These are phyloP conservation scores for Batillaria attramentaria DNA, from an alignment of 1,140 invertebrate species.

Conservation along the genomic window DNA sequence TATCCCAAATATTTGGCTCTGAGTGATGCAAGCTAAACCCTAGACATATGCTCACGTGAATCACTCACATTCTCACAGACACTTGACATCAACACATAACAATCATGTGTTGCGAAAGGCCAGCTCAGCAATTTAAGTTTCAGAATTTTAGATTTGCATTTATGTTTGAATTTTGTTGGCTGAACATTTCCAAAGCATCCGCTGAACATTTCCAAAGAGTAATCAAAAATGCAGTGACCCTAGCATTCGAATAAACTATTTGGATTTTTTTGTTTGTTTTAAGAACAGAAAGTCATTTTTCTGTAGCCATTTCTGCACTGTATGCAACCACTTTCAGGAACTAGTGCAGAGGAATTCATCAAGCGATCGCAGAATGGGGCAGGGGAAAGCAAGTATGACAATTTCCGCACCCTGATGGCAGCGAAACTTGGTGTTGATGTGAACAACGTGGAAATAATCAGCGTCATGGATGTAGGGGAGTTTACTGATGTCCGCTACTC, in stretches of 20 bases:
- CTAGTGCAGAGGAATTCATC: conserved; percentile 96
- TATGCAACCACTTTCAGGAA: conserved; percentile 76
- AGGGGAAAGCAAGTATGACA: conserved; percentile 91
- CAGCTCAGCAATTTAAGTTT: too few relatives aligned
- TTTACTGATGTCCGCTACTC: conserved; percentile 88
- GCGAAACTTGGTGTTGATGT: conserved; percentile 86
- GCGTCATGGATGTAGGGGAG: conserved; percentile 79
- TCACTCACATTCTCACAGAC: too few relatives aligned
- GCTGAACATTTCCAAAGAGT: too few relatives aligned
- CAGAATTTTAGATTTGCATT: too few relatives aligned
- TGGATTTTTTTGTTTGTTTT: background rate
- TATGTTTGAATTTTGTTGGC: too few relatives aligned
- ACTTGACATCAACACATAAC: too few relatives aligned
- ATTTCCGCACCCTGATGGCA: conserved; percentile 88
- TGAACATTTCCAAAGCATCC: too few relatives aligned
- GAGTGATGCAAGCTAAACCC: too few relatives aligned
- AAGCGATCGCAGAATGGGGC: conserved; percentile 20
- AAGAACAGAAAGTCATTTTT: background rate
- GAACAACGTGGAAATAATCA: conserved; percentile 96
- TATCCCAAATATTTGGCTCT: too few relatives aligned
- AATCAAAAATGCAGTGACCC: background rate
- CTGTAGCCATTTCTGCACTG: too few relatives aligned
- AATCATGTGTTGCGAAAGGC: too few relatives aligned
- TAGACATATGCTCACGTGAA: too few relatives aligned
- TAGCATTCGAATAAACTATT: background rate